Evolutionary conservation across 2,113 vertebrate species (phyloP), one percentile per base, ranked within the genome.

Genomic region (Scophthalmus maximus): DNA sequence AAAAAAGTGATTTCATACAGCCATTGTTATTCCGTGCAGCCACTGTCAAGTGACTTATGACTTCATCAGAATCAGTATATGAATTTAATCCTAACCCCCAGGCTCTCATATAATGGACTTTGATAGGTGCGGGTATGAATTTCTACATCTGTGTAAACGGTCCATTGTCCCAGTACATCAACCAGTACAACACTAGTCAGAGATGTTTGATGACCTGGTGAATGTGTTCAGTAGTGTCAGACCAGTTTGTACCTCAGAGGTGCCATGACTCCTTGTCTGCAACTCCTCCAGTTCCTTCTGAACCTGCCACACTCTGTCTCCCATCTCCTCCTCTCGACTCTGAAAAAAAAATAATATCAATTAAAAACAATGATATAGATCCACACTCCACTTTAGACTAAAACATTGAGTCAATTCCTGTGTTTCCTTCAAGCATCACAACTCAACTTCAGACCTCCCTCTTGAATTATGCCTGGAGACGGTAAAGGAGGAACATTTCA

Each of bases 251-350:
- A 98, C 96, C 88, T 95, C 90, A 40, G 91, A 86, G 34, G 20
- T 80, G 62, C 65, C 89, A 7, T 68, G 79, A 32, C 7, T 81
- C 62, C 87, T 93, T 49, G 93, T 85, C 74, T 95, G 94, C 17
- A 98, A 71, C 20, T 95, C 93, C 72, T 96, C 93, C 50, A 98
- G 87, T 34, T 97, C 95, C 34, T 94, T 91, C 86, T 98, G 95
- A 32, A 98, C 87, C 60, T 96, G 95, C 51, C 90, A 90, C 76
- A 99, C 97, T 89, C 95, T 92, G 47, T 87, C 90, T 30, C 96
- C 94, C 98, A 99, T 98, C 92, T 99, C 97, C 62, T 96, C 95
- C 86, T 99, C 98, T 79, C 96, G 95, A 87, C 86, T 93, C 98
- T 99, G 38, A 29, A 22, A 25, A 57, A 57, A 15, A 17, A 15